Percentiles rank a stretch among this genome's conserved stretches.
phyloP scores from a whole-genome alignment of 2,888 invertebrate species.

The Nemotelus pantherinus region DNA sequence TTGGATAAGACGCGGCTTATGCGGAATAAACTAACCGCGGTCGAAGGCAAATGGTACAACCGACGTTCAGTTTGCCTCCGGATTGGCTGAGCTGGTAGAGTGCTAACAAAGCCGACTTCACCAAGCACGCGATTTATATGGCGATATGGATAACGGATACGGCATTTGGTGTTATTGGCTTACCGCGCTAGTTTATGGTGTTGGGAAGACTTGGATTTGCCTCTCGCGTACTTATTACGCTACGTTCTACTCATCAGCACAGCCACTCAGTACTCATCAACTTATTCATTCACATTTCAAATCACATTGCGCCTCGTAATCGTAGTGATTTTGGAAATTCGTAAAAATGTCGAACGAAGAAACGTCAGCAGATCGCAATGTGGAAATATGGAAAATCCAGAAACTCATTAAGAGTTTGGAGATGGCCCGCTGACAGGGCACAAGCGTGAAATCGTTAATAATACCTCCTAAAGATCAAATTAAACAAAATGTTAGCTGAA shows the following conservation, averaged over 20 bases:
- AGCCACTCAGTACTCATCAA: slow-evolving; percentile 25
- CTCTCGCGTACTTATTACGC: too few relatives aligned
- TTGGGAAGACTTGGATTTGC: too few relatives aligned
- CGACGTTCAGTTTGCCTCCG: too few relatives aligned
- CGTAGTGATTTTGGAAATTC: slow-evolving; percentile 34
- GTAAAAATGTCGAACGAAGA: slow-evolving; percentile 82
- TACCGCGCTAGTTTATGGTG: too few relatives aligned
- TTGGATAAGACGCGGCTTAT: too few relatives aligned
- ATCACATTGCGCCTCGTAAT: slow-evolving; percentile 3
- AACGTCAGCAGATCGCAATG: slow-evolving; percentile 97
- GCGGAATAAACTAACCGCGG: too few relatives aligned
- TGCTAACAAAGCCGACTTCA: too few relatives aligned
- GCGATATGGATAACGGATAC: too few relatives aligned
- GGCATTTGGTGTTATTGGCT: too few relatives aligned
- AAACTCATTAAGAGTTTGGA: slow-evolving; percentile 99
- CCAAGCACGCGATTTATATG: too few relatives aligned
- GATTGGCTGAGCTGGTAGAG: too few relatives aligned
- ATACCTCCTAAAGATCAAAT: slow-evolving; percentile 99
- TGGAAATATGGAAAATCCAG: slow-evolving; percentile 99
- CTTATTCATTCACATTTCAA: slow-evolving; percentile 6
- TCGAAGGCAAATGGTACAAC: too few relatives aligned
- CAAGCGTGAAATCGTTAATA: slow-evolving; percentile 99
- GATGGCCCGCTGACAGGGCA: slow-evolving; percentile 99
- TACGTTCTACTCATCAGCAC: slow-evolving; percentile 10
- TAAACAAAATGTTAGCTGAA: slow-evolving; percentile 99